A percentile compares a stretch with the other conserved stretches of the same genome.
phyloP scores from a whole-genome alignment of 2,888 invertebrate genomes.

The Teleiodes luculella region DNA sequence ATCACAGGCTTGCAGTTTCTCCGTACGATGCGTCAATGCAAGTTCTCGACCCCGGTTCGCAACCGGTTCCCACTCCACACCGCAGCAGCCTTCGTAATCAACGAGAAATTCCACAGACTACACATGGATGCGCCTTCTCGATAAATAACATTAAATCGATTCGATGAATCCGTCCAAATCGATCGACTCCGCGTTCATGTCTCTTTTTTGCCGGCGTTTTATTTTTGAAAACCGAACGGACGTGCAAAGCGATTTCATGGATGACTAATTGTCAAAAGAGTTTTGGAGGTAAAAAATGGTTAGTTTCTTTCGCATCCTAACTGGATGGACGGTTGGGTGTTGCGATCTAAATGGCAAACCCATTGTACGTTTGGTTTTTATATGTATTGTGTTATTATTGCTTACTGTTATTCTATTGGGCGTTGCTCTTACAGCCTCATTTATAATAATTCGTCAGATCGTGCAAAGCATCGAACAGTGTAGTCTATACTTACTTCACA shows the following conservation, averaged over 20 bases:
- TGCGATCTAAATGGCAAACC: background rate
- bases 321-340: background rate
- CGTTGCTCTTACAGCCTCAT: too few species aligned
- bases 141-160: background rate
- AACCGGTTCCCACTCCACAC: background rate
- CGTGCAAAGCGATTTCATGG: constrained; percentile 8
- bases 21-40: too few species aligned
- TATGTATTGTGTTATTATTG: too few species aligned
- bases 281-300: background rate
- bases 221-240: background rate
- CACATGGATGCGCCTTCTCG: constrained; percentile 1
- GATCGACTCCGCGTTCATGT: background rate
- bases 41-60: background rate
- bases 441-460: too few species aligned
- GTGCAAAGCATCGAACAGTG: too few species aligned
- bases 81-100: background rate
- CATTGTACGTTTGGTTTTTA: too few species aligned
- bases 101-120: constrained; percentile 1
- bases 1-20: too few species aligned
- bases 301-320: background rate
- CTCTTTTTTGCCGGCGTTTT: background rate
- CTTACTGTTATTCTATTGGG: too few species aligned
- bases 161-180: background rate
- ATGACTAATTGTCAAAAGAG: constrained; percentile 6
- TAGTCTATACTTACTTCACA: too few species aligned